These are phyloP conservation scores for Trachurus trachurus DNA, from an alignment of 2,797 vertebrate genomes.

Conservation along the genomic window DNA sequence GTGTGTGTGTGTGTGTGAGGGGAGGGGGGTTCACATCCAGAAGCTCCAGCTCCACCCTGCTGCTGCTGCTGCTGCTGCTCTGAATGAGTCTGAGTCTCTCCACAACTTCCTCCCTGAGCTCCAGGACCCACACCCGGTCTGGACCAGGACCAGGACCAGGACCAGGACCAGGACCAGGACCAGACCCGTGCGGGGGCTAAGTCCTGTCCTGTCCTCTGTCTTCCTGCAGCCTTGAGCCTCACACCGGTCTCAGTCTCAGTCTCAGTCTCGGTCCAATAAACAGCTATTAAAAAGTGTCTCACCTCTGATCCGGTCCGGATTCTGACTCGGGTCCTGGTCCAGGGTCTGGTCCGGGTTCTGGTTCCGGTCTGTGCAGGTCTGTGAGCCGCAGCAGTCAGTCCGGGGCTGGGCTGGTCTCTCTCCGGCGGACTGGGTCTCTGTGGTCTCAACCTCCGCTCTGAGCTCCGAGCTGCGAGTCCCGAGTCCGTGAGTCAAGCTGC, in stretches of 20 bases:
- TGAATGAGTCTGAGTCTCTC: too few species aligned
- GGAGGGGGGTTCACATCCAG: too few species aligned
- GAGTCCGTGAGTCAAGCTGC: neutral
- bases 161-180: too few species aligned
- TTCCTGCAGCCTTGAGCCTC: slow-evolving; percentile 5
- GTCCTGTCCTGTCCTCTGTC: neutral
- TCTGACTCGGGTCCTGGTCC: neutral
- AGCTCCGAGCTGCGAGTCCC: too few species aligned
- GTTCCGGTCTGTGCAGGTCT: neutral
- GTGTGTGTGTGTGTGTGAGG: too few species aligned
- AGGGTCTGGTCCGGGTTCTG: too few species aligned
- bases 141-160: too few species aligned
- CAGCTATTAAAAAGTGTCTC: neutral
- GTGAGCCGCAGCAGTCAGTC: neutral
- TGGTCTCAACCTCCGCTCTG: slow-evolving; percentile 27
- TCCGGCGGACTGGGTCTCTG: slow-evolving; percentile 16
- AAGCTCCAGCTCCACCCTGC: too few species aligned
- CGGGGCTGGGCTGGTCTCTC: neutral
- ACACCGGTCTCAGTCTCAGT: neutral
- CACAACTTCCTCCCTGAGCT: too few species aligned
- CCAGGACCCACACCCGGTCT: too few species aligned
- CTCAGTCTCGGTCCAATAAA: neutral
- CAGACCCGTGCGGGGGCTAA: too few species aligned
- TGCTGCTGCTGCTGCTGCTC: too few species aligned
- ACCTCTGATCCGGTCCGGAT: slow-evolving; percentile 40